Evolutionary conservation across 2,888 invertebrate genomes (phyloP), one percentile per base, ranked within the genome.

Genomic region (Plagiodera versicolora): DNA sequence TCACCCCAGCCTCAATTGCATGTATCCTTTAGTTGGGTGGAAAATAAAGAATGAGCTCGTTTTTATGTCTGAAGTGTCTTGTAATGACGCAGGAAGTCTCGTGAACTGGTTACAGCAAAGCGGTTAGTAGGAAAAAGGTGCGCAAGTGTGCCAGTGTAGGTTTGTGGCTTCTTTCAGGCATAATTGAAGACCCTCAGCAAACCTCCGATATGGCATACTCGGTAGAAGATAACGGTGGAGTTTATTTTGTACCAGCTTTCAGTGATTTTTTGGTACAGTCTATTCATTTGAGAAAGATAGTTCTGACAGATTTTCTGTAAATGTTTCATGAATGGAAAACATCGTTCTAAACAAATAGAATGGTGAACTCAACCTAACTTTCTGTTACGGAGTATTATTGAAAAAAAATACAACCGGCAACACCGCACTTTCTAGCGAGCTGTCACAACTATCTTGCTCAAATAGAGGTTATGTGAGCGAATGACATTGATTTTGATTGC

Each of bases 11-110:
- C 81, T 92, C 3, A 86, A 88, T 55, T 96, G 95, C 0, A 83
- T 96, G 35, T 96, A 96, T 81, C 98, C 98, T 0, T 81, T 98
- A 19, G 90, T 98, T 32, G 97, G 90, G 0, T 98, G 98, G 97
- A 84, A 84, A 67, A 81, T 87, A 32, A 81, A 83, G 3, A 78
- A 82, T 16, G 84, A 87, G 68, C 71, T 85, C n/a, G 82, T 87
- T 0, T 96, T 89, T 78, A 83, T 92, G 35, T 90, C 91, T 0
- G 98, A 98, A 79, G 95, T 94, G 0, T 85, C 90, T 0, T 90
- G 93, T 8, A 89, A 92, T 68, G 96, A 98, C 76, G 92, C 94
- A 0, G 97, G 96, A 0, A 88, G 90, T 1, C 85, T 94, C 6
- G 87, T 98, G 5, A 87, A 89, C 63, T 98, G 97, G 97, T 90